Evolutionary conservation across 2,113 vertebrate species (phyloP).

Genomic region (Fregata magnificens): DNA sequence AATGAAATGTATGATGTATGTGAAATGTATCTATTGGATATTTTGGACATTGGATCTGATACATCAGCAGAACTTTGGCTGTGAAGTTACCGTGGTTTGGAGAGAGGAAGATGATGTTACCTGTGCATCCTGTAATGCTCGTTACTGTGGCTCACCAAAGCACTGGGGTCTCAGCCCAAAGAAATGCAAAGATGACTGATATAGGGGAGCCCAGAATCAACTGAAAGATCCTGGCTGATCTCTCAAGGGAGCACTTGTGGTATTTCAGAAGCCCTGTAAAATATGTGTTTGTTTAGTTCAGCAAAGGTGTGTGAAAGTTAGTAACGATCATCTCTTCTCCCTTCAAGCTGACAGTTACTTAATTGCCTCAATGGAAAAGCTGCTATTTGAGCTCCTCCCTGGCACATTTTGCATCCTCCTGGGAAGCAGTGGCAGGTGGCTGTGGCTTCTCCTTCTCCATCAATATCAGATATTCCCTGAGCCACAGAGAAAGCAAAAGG

Average conservation of each 20-base stretch:
- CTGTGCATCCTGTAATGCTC: background rate
- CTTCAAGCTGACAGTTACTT: background rate
- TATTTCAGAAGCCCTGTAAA: background rate
- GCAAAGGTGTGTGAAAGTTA: background rate
- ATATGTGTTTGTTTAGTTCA: background rate
- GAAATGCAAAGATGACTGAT: background rate
- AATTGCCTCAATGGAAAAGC: background rate
- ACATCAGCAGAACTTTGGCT: background rate
- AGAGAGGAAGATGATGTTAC: background rate
- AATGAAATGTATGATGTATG: background rate
- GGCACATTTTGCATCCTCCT: background rate
- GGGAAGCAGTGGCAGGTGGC: background rate
- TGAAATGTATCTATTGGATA: background rate
- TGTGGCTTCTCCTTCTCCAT: background rate
- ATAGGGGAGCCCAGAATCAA: background rate
- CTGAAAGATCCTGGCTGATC: background rate
- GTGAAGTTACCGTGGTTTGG: background rate
- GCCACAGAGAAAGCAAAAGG: background rate
- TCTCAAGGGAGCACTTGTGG: background rate
- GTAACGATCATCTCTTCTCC: background rate
- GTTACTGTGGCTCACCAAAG: background rate
- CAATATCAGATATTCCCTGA: background rate
- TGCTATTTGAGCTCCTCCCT: background rate
- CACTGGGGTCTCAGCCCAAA: background rate
- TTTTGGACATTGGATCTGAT: background rate